These are phyloP conservation scores for Saccopteryx bilineata DNA, from an alignment of 2,113 vertebrate genomes.

Conservation along the genomic window DNA sequence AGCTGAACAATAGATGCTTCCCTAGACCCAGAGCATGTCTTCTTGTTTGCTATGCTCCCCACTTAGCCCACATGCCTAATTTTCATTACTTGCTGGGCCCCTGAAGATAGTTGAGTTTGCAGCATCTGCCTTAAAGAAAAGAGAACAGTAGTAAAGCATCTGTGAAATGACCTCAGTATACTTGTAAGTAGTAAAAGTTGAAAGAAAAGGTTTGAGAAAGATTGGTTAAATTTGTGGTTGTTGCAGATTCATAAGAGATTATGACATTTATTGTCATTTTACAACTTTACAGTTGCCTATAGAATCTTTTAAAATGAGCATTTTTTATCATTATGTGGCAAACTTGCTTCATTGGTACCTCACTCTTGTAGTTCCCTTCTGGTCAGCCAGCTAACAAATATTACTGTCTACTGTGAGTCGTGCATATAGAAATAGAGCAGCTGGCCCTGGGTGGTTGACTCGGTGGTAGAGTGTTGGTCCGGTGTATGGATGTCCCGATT, in stretches of 20 bases:
- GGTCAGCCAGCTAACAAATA: neutral
- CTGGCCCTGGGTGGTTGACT: too few relatives aligned
- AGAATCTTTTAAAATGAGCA: neutral
- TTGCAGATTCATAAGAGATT: neutral
- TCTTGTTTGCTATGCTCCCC: neutral
- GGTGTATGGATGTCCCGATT: too few relatives aligned
- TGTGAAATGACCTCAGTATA: neutral
- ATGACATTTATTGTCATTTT: neutral
- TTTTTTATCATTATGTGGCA: neutral
- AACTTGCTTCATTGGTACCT: neutral
- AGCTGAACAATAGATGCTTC: neutral
- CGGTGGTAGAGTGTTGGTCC: too few relatives aligned
- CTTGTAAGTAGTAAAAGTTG: neutral
- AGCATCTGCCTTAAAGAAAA: neutral
- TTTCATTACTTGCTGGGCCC: neutral
- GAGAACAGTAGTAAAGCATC: neutral
- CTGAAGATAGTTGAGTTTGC: neutral
- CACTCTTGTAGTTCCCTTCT: neutral
- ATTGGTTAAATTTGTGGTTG: neutral
- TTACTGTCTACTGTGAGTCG: neutral
- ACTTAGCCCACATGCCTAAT: neutral
- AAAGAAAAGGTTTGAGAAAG: neutral
- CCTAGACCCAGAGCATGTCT: neutral
- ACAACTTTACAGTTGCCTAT: neutral
- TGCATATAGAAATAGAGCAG: neutral